Evolutionary conservation across 1,140 invertebrate species (phyloP), one percentile per base, ranked within the genome.

Genomic region (Drosophila kohkoa): DNA sequence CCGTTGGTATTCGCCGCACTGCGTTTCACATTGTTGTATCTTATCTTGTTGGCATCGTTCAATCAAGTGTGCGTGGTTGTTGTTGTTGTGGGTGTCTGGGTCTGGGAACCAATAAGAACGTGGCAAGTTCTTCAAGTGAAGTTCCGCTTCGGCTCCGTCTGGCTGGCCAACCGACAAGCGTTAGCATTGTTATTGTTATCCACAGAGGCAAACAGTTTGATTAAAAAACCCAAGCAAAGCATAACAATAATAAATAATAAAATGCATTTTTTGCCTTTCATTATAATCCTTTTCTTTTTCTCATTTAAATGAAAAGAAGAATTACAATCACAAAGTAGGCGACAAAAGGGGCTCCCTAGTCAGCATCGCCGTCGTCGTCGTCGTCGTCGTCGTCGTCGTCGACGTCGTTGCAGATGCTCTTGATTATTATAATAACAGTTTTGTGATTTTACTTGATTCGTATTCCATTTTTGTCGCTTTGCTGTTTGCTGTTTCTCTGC

Each of bases 291-390:
- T 55, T 69, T 65, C 60, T 82, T 65, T 38, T 58, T 62, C 70
- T 68, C 85, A 75, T 78, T 70, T 71, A 64, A 65, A 68, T 81
- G 65, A 89, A 81, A 85, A 77, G 75, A 77, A 81, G 78, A 81
- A 79, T 82, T 73, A 79, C 54, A 74, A 90, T 85, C 81, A 90
- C 81, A 89, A 89, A 89, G 85, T 90, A 90, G 86, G 85, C 78
- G 86, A 78, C 85, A 67, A 68, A 35, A 43, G 70, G 54, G 46
- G 20, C 55, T 67, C 54, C 51, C 51, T 54, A 54, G 28, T 52
- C n/a, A 28, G 3, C 28, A 32, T 28, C 28, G n/a, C 32, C 25
- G 49, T 13, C 20, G 48, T 25, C 20, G 48, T 15, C 54, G 58
- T 28, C 25, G 49, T 13, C 20, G 48, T 25, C 20, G 48, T 15